These are phyloP conservation scores for Apamea epomidion DNA, from an alignment of 2,888 invertebrate species.

Conservation along the genomic window DNA sequence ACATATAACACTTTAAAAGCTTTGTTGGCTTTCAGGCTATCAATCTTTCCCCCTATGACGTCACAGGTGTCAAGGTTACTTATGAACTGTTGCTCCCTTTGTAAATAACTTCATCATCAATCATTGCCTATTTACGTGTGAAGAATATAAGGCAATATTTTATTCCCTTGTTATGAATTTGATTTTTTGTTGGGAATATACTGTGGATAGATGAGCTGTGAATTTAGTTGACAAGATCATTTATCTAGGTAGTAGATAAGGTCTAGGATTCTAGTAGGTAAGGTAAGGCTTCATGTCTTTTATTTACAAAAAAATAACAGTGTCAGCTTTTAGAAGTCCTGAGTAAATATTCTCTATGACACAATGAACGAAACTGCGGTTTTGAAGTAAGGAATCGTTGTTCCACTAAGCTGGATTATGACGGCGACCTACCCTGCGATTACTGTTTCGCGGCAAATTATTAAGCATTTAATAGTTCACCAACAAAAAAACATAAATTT, in stretches of 20 bases:
- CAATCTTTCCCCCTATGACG: slow-evolving; percentile 77
- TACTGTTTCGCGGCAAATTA: no score
- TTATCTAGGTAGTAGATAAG: slow-evolving; percentile 12
- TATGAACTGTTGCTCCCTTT: slow-evolving; percentile 55
- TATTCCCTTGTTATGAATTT: slow-evolving; percentile 31
- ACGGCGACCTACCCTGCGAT: no score
- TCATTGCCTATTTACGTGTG: slow-evolving; percentile 58
- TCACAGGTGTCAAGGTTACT: slow-evolving; percentile 81
- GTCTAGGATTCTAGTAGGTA: background rate
- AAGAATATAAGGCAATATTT: slow-evolving; percentile 41
- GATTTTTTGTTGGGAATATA: slow-evolving; percentile 26
- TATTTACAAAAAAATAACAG: slow-evolving; percentile 5
- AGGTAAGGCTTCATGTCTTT: background rate
- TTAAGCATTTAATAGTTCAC: no score
- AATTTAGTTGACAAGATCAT: slow-evolving; percentile 14
- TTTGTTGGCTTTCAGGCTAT: slow-evolving; percentile 68
- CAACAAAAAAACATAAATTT: no score
- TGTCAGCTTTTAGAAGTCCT: background rate
- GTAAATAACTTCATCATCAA: slow-evolving; percentile 60
- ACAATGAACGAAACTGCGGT: background rate
- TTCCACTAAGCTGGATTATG: no score
- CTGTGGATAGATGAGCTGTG: slow-evolving; percentile 2
- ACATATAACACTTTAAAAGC: slow-evolving; percentile 64
- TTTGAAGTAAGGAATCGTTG: background rate
- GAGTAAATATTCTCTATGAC: background rate